Evolutionary conservation across 1,140 invertebrate genomes (phyloP).

Genomic region (Bombus impatiens): DNA sequence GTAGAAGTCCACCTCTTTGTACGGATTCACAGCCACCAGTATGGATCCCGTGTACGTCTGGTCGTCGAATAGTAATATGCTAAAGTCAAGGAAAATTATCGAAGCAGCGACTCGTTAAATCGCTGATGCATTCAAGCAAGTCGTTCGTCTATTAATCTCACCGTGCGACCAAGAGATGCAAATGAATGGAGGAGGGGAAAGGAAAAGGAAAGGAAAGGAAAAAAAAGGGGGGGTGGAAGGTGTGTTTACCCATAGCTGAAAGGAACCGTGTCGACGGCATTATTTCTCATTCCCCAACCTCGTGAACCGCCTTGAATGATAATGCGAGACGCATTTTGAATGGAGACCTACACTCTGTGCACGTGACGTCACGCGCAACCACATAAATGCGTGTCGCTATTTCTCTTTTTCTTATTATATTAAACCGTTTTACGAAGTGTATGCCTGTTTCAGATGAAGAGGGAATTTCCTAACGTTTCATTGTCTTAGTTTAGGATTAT

Average conservation of each 20-base stretch:
- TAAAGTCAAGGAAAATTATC: slow-evolving; percentile 83
- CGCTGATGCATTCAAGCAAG: neutral
- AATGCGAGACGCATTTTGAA: slow-evolving; percentile 42
- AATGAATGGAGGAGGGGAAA: neutral
- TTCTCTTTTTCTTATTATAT: neutral
- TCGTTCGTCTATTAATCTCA: slow-evolving; percentile 14
- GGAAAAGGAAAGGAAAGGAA: neutral
- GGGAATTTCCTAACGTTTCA: too few relatives aligned
- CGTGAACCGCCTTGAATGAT: slow-evolving; percentile 41
- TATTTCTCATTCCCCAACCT: slow-evolving; percentile 51
- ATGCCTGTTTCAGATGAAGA: too few relatives aligned
- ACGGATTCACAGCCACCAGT: slow-evolving; percentile 97
- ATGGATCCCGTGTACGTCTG: slow-evolving; percentile 97
- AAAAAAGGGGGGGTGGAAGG: neutral
- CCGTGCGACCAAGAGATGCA: neutral
- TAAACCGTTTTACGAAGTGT: too few relatives aligned
- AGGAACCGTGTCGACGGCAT: slow-evolving; percentile 48
- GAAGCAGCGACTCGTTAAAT: slow-evolving; percentile 4
- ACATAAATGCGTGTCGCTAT: neutral
- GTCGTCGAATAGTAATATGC: slow-evolving; percentile 33
- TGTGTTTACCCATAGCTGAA: slow-evolving; percentile 21
- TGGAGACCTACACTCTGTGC: neutral
- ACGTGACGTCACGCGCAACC: slow-evolving; percentile 18
- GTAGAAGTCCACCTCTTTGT: slow-evolving; percentile 96
- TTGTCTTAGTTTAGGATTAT: too few relatives aligned